Conservation (phyloP, 2,797 vertebrate genomes). For the Neopelma chrysocephalum region DNA sequence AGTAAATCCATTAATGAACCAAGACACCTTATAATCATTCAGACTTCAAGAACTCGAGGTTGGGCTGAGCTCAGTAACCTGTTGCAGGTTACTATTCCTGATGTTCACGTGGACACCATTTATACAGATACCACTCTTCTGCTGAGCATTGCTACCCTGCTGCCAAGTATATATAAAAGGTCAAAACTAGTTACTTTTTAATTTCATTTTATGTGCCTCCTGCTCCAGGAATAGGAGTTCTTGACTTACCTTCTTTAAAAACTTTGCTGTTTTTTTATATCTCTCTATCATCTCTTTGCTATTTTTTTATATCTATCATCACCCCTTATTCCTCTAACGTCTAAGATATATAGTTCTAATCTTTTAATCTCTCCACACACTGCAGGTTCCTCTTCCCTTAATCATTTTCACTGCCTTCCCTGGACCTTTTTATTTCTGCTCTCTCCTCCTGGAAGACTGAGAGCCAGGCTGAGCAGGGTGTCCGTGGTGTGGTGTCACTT, state of each 20-base stretch:
- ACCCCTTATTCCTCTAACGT: not conserved
- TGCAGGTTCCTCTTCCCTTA: conserved; percentile 1
- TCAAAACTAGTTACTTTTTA: not conserved
- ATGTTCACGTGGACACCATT: not conserved
- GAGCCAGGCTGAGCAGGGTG: not conserved
- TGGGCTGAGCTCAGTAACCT: not conserved
- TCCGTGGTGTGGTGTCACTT: not conserved
- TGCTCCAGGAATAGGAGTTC: not conserved
- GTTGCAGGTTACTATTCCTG: not conserved
- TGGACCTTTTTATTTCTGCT: not conserved
- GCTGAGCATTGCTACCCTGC: not conserved
- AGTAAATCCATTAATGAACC: not conserved
- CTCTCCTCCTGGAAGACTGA: not conserved
- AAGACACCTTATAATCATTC: not conserved
- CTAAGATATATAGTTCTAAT: conserved; percentile 20
- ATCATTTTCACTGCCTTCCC: conserved; percentile 26
- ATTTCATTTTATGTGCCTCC: not conserved
- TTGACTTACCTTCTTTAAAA: not conserved
- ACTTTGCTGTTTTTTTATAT: not conserved
- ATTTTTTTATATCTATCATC: not conserved
- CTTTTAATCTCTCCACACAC: conserved; percentile 28
- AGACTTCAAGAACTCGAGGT: not conserved
- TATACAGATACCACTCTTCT: not conserved
- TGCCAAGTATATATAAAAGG: not conserved
- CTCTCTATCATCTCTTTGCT: not conserved